These are phyloP conservation scores for Drosophila pectinifera DNA, from an alignment of 1,140 invertebrate species.

Conservation along the genomic window DNA sequence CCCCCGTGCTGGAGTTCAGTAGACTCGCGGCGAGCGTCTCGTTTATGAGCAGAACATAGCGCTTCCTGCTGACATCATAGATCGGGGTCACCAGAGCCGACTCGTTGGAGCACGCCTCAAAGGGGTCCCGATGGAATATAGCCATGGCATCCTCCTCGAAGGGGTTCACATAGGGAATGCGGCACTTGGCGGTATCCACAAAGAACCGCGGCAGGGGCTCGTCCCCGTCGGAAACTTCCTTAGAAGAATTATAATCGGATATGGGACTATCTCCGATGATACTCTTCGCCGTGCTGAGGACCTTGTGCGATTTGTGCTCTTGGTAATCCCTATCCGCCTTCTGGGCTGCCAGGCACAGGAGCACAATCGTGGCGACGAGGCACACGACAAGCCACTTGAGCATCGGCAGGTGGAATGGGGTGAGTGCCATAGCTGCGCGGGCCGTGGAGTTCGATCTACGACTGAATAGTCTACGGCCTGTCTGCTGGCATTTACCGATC, in stretches of 20 bases:
- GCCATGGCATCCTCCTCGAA: slow-evolving; percentile 44
- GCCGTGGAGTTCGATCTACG: not conserved
- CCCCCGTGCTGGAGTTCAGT: slow-evolving; percentile 44
- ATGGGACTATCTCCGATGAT: not conserved
- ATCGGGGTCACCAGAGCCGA: slow-evolving; percentile 54
- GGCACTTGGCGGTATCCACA: slow-evolving; percentile 49
- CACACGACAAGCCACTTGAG: slow-evolving; percentile 15
- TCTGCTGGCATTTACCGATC: not conserved
- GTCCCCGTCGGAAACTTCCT: not conserved
- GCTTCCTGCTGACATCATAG: slow-evolving; percentile 40
- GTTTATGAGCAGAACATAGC: slow-evolving; percentile 57
- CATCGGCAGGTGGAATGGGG: slow-evolving; percentile 2
- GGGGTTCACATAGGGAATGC: slow-evolving; percentile 65
- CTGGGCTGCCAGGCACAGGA: not conserved
- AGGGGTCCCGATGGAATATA: slow-evolving; percentile 23
- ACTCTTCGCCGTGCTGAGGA: not conserved
- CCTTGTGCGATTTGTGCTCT: not conserved
- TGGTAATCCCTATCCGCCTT: not conserved
- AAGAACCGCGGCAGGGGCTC: slow-evolving; percentile 15
- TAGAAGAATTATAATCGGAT: too few relatives aligned
- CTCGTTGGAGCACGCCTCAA: slow-evolving; percentile 59
- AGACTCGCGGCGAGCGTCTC: slow-evolving; percentile 35
- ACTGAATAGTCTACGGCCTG: not conserved
- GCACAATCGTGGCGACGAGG: slow-evolving; percentile 8
- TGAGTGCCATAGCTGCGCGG: slow-evolving; percentile 5